Conservation (phyloP, 1,140 invertebrate species). For the Apis dorsata region DNA sequence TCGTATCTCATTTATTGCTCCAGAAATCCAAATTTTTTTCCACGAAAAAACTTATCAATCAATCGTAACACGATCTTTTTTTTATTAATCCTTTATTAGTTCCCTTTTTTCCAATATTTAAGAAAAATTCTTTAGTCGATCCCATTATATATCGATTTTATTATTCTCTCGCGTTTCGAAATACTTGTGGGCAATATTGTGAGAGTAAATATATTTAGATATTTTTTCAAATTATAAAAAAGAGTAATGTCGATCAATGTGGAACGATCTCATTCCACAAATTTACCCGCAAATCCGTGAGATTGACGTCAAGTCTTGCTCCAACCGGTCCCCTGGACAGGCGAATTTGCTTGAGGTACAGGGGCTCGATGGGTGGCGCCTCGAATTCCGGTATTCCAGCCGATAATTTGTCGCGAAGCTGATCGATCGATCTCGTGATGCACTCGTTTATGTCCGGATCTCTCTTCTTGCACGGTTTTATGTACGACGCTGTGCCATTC, state of each 20-base stretch:
- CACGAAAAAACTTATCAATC: too few species aligned
- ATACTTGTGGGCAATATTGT: neutral
- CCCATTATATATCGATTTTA: too few species aligned
- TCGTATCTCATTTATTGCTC: too few species aligned
- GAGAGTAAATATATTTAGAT: too few species aligned
- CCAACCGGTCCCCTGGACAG: slow-evolving; percentile 81
- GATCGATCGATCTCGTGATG: slow-evolving; percentile 84
- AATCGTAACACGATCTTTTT: too few species aligned
- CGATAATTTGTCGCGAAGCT: slow-evolving; percentile 81
- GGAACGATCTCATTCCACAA: neutral
- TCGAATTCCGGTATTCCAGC: slow-evolving; percentile 85
- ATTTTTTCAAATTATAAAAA: neutral
- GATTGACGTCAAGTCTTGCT: slow-evolving; percentile 82
- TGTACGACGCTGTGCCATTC: slow-evolving; percentile 83
- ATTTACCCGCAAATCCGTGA: slow-evolving; percentile 82
- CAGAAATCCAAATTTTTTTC: too few species aligned
- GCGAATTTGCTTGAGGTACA: slow-evolving; percentile 82
- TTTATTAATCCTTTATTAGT: too few species aligned
- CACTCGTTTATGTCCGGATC: slow-evolving; percentile 84
- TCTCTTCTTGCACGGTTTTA: slow-evolving; percentile 84
- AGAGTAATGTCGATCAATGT: neutral
- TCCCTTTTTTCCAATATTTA: too few species aligned
- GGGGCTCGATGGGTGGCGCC: slow-evolving; percentile 84
- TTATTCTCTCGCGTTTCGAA: too few species aligned
- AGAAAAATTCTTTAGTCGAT: too few species aligned